A percentile compares a stretch with the other conserved stretches of the same genome.
Conservation (phyloP, 2,113 vertebrate genomes). For the Balaeniceps rex region DNA sequence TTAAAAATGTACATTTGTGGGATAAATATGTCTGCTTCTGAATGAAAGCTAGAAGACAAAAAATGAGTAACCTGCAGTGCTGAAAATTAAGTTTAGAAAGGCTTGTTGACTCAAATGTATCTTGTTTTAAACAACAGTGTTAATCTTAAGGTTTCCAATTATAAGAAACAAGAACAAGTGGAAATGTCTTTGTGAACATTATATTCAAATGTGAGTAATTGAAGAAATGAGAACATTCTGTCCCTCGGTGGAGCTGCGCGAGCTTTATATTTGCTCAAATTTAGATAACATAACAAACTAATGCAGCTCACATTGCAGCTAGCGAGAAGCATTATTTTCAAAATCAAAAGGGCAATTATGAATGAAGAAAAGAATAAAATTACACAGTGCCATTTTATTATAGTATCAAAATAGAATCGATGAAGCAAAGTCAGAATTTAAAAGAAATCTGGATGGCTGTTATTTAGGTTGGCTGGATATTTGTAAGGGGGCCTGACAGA, state of each 20-base stretch:
- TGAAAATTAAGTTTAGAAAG: constrained; percentile 6
- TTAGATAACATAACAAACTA: constrained; percentile 61
- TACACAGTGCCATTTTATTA: constrained; percentile 18
- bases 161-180: constrained; percentile 22
- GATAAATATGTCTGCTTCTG: neutral
- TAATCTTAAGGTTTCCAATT: constrained; percentile 39
- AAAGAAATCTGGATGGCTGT: neutral
- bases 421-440: neutral
- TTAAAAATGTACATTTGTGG: neutral
- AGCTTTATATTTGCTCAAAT: constrained; percentile 56
- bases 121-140: neutral
- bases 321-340: constrained; percentile 61
- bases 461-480: constrained; percentile 3
- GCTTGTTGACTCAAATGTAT: neutral
- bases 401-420: constrained; percentile 34
- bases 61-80: neutral
- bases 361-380: constrained; percentile 54
- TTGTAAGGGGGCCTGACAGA: neutral
- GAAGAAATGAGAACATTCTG: constrained; percentile 57
- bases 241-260: neutral
- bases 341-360: constrained; percentile 66
- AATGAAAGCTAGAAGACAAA: neutral
- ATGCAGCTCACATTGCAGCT: constrained; percentile 57
- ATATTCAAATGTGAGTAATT: constrained; percentile 44
- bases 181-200: constrained; percentile 39